Conservation (phyloP, 2,797 vertebrate genomes). For the Tinamus major region DNA sequence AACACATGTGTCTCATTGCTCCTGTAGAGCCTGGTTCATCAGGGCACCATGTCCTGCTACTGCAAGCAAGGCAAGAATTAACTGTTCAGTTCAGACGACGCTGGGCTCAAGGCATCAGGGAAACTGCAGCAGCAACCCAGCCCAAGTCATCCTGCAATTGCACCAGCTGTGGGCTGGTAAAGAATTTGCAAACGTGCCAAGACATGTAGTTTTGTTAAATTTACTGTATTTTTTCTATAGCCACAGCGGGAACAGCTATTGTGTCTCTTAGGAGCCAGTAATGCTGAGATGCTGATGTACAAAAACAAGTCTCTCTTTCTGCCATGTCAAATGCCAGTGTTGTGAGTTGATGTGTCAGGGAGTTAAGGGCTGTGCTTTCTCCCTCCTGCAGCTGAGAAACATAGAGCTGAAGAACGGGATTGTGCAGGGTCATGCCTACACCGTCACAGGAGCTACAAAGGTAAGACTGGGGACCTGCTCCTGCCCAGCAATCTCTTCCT, state of each 20-base stretch:
- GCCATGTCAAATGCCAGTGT: background rate
- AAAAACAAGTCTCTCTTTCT: background rate
- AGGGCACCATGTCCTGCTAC: background rate
- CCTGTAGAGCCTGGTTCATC: background rate
- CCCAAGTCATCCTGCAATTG: background rate
- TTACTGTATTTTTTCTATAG: background rate
- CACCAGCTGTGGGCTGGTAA: background rate
- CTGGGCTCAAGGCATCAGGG: background rate
- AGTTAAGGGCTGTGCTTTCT: constrained; percentile 24
- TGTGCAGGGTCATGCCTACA: constrained; percentile 79
- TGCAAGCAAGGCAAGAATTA: background rate
- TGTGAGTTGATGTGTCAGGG: background rate
- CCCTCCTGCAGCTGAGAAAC: constrained; percentile 25
- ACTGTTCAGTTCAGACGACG: background rate
- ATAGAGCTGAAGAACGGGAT: constrained; percentile 69
- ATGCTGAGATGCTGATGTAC: background rate
- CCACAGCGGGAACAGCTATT: background rate
- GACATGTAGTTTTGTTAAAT: background rate
- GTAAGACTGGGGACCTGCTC: constrained; percentile 56
- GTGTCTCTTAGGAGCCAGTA: background rate
- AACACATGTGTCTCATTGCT: background rate
- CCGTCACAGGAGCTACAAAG: constrained; percentile 71
- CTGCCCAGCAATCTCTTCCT: background rate
- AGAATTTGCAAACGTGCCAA: background rate
- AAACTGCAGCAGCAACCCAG: background rate